Evolutionary conservation across 2,797 vertebrate genomes (phyloP), one percentile per base, ranked within the genome.

Genomic region (Pangasius djambal): DNA sequence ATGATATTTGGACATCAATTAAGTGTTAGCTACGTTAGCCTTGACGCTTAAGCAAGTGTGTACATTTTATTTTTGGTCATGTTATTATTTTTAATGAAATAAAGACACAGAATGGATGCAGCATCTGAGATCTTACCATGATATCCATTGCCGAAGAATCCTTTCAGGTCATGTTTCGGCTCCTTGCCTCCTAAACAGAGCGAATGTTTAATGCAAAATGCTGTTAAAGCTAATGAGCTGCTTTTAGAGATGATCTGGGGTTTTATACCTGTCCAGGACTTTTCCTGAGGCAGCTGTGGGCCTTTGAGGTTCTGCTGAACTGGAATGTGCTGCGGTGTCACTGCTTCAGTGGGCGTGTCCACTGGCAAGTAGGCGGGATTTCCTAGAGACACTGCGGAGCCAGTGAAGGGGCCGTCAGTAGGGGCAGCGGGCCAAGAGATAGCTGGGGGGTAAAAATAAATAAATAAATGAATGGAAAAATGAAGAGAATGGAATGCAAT

Each of bases 301-400:
- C 96, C 93, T 89, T 96, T 96, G 85, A 96, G 94, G 44, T 96
- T 95, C 90, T 96, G 95, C 86, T 95, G 95, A 82, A 95, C 94
- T 89, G 95, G 94, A 40, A 96, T 94, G 92, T 96, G 94, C 67
- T 93, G 94, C 2, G 95, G 94, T 82, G 93, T 86, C 18, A 20
- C 84, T 1, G 87, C 81, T 12, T n/a, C 44, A 3, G 44, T 50
- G 20, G 69, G 44, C n/a, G 92, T 91, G 44, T 90, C 89, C 22
- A 90, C 88, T 50, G 93, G 90, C 0, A 88, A 89, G 72, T 72
- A 67, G 1, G 92, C 90, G 0, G 89, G 90, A 86, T 88, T 59
- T 72, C 88, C 89, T 84, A 70, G 31, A 55, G 78, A 81, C 3
- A 89, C 59, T 85, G 82, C 44, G 37, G 94, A 87, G 74, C 90